Conservation (phyloP, 2,888 invertebrate species). For the Hemicrepidius hirtus region DNA sequence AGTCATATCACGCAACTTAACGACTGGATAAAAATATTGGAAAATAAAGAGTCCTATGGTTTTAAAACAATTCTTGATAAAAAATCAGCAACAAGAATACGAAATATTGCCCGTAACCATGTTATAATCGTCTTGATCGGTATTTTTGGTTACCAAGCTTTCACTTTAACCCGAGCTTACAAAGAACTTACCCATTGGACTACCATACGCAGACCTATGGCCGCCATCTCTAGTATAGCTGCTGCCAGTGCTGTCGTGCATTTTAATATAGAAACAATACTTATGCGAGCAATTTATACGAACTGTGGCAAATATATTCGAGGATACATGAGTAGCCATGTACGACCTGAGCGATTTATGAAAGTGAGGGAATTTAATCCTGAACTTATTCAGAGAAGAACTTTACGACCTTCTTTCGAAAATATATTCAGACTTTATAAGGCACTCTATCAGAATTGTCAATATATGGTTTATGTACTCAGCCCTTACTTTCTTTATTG, state of each 20-base stretch:
- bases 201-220: constrained; percentile 17
- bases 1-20: constrained; percentile 44
- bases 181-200: constrained; percentile 22
- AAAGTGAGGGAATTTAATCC: not conserved
- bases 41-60: constrained; percentile 40
- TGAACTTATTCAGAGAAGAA: too few species aligned
- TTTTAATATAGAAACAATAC: constrained; percentile 16
- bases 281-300: not conserved
- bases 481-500: not conserved
- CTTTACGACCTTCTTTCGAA: too few species aligned
- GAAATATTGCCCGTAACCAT: not conserved
- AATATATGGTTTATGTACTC: not conserved
- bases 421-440: too few species aligned
- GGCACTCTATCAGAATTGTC: not conserved
- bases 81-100: constrained; percentile 14
- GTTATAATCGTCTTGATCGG: not conserved
- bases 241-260: constrained; percentile 3
- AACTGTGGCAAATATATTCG: not conserved
- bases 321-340: too few species aligned
- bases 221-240: constrained; percentile 20
- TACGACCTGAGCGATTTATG: too few species aligned
- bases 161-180: constrained; percentile 3
- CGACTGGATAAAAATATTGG: constrained; percentile 40
- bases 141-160: not conserved
- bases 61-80: constrained; percentile 37